Base-by-base conservation (phyloP, 2,888 invertebrate genomes). In the Aphelenchoides bicaudatus region DNA sequence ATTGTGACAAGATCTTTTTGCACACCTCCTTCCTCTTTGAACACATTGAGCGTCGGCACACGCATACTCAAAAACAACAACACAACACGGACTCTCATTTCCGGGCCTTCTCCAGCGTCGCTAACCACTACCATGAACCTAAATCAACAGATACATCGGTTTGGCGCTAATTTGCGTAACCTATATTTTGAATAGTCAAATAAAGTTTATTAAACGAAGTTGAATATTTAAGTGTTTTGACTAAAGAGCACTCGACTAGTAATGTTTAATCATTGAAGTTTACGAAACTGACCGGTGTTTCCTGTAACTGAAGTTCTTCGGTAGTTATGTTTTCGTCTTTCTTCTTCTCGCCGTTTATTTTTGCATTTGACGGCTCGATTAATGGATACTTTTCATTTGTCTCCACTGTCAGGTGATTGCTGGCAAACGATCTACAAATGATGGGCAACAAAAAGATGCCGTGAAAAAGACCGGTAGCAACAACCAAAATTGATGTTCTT, bases 401-500 rank as follows among this genome's bases (percentile, higher is more conserved):
- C 43, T 43, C 43, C 23, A 19, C 23, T 6, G 25, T n/a, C 6
- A 43, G 43, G 23, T 43, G 43, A 39, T 34, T 51, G 34, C 23
- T 29, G 37, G 66, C 63, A 37, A 72, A 68, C 10, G 68, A 65
- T 10, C 71, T 59, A 43, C 75, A 66, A 47, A 75, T 74, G 46
- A 77, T 71, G 19, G 76, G 76, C n/a, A 76, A 66, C 46, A 76
- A 67, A 54, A 74, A 65, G 23, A 76, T 65, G 10, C 76, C 76
- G 59, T 76, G 76, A 66, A 77, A 76, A 29, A 76, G 70, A n/a
- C 70, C 70, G 13, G 75, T 75, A 23, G 62, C 70, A 2, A 78
- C 75, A 23, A 78, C 78, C 13, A 78, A 67, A 4, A 76, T 63
- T 30, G 67, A 68, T 2, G 78, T 78, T 10, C 75, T 56, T 5